Evolutionary conservation across 1,140 invertebrate species (phyloP).

Genomic region (Nylanderia fulva): DNA sequence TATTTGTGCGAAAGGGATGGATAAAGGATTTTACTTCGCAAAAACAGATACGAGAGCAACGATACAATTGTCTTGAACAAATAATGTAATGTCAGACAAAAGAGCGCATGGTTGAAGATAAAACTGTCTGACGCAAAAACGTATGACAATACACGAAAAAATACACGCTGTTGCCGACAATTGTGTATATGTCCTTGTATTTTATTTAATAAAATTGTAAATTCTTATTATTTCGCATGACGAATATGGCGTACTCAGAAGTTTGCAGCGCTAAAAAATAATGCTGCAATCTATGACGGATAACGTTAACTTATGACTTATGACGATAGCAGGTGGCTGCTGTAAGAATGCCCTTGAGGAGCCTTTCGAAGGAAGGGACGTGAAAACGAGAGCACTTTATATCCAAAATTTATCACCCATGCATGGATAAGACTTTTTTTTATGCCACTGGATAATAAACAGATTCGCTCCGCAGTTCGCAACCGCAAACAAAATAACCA

Average conservation of each 20-base stretch:
- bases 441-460: slow-evolving; percentile 25
- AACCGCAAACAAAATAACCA: slow-evolving; percentile 46
- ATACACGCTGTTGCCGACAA: background rate
- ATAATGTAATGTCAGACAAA: background rate
- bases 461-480: slow-evolving; percentile 35
- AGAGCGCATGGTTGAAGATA: background rate
- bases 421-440: slow-evolving; percentile 24
- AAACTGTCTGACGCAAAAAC: background rate
- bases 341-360: slow-evolving; percentile 1
- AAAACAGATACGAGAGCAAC: background rate
- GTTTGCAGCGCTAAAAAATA: background rate
- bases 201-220: background rate
- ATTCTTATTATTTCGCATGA: background rate
- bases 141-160: background rate
- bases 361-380: background rate
- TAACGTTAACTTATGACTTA: slow-evolving; percentile 18
- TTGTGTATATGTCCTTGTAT: background rate
- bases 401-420: slow-evolving; percentile 42
- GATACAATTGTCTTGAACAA: background rate
- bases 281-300: slow-evolving; percentile 1
- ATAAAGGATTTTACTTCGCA: background rate
- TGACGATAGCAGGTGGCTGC: slow-evolving; percentile 15
- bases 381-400: slow-evolving; percentile 30
- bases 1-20: background rate
- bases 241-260: background rate